A percentile compares a stretch with the other conserved stretches of the same genome.
These are phyloP conservation scores for Tetramorium alpestre DNA, from an alignment of 1,140 invertebrate species.

Conservation along the genomic window DNA sequence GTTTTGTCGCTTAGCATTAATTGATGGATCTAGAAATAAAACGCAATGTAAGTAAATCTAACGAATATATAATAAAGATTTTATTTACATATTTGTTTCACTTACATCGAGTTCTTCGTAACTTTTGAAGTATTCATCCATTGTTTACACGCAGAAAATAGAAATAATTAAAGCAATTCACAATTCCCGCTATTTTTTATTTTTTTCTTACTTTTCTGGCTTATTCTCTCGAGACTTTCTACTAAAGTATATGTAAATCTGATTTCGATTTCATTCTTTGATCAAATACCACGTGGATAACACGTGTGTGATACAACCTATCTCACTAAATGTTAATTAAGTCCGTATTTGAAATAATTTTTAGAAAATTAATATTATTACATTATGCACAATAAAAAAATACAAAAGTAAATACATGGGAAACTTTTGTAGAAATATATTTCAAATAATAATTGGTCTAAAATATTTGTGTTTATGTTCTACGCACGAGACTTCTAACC, in stretches of 20 bases:
- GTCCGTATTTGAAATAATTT: neutral
- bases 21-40: slow-evolving; percentile 88
- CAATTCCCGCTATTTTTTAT: neutral
- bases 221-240: neutral
- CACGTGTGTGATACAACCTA: neutral
- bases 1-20: slow-evolving; percentile 95
- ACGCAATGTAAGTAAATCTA: neutral
- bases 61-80: slow-evolving; percentile 19
- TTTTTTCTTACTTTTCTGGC: neutral
- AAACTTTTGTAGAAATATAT: neutral
- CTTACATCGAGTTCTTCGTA: slow-evolving; percentile 80
- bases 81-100: slow-evolving; percentile 35
- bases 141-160: neutral
- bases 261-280: neutral
- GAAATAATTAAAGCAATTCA: neutral
- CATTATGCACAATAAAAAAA: neutral
- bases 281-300: neutral
- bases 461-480: neutral
- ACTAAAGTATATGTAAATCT: neutral
- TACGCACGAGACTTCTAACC: neutral
- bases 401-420: neutral
- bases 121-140: slow-evolving; percentile 77
- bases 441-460: neutral
- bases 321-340: neutral
- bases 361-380: neutral